phyloP scores from a whole-genome alignment of 2,888 invertebrate species.

The Harmothoe impar region DNA sequence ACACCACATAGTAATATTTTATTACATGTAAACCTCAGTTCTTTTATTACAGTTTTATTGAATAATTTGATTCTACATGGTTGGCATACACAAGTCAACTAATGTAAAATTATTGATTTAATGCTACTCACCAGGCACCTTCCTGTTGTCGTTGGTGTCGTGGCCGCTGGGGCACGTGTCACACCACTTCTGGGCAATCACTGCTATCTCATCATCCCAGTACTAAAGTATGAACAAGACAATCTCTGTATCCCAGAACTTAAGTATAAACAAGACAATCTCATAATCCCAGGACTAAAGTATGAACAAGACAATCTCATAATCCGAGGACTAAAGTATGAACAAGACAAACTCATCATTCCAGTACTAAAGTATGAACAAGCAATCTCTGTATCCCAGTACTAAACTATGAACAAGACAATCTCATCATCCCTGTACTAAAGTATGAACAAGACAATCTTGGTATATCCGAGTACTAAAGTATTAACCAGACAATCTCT shows the following conservation, averaged over 20 bases:
- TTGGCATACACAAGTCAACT: too few relatives aligned
- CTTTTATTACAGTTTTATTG: neutral
- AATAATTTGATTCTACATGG: neutral
- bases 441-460: too few relatives aligned
- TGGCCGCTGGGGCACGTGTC: slow-evolving; percentile 75
- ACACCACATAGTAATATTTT: neutral
- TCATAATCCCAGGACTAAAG: neutral
- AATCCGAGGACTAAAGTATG: too few relatives aligned
- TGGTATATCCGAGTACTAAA: too few relatives aligned
- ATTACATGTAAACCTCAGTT: neutral
- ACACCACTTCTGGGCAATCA: slow-evolving; percentile 77
- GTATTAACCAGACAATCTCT: too few relatives aligned
- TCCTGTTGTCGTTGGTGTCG: slow-evolving; percentile 72
- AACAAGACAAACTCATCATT: neutral
- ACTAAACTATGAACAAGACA: neutral
- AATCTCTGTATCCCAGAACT: neutral
- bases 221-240: slow-evolving; percentile 36
- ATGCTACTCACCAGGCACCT: slow-evolving; percentile 73
- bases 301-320: neutral
- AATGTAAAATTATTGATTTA: neutral
- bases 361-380: neutral
- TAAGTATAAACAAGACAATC: too few relatives aligned
- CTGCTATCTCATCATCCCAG: slow-evolving; percentile 76
- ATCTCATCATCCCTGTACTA: too few relatives aligned
- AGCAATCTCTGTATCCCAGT: neutral